These are phyloP conservation scores for Pangasius mekongensis DNA, from an alignment of 2,797 vertebrate species.

Conservation along the genomic window DNA sequence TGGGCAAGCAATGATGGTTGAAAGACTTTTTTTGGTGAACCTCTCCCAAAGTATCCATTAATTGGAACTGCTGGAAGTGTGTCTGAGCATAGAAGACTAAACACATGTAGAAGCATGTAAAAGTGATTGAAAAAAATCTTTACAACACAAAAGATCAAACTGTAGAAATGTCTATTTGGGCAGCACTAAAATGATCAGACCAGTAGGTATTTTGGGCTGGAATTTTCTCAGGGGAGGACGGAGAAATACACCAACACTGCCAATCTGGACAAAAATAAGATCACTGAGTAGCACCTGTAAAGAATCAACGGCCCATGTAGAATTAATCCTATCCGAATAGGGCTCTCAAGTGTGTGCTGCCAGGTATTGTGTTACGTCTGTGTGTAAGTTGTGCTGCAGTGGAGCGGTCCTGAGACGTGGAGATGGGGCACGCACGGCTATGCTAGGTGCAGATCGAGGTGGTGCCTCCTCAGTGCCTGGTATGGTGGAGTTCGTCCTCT, in stretches of 20 bases:
- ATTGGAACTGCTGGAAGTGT: background rate
- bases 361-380: conserved; percentile 32
- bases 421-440: conserved; percentile 61
- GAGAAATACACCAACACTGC: background rate
- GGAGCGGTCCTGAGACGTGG: conserved; percentile 79
- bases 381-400: conserved; percentile 71
- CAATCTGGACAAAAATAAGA: background rate
- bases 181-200: background rate
- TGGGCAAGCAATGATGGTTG: background rate
- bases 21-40: background rate
- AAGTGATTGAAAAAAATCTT: background rate
- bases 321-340: conserved; percentile 28
- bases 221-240: background rate
- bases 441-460: conserved; percentile 64
- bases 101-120: background rate
- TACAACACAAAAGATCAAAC: background rate
- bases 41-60: background rate
- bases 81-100: background rate
- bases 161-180: background rate
- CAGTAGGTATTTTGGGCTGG: background rate
- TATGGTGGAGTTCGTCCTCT: conserved; percentile 48
- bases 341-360: conserved; percentile 27
- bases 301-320: conserved; percentile 11
- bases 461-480: conserved; percentile 65
- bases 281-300: conserved; percentile 1